Base-by-base conservation (phyloP, 2,888 invertebrate genomes). In the Salticus scenicus region DNA sequence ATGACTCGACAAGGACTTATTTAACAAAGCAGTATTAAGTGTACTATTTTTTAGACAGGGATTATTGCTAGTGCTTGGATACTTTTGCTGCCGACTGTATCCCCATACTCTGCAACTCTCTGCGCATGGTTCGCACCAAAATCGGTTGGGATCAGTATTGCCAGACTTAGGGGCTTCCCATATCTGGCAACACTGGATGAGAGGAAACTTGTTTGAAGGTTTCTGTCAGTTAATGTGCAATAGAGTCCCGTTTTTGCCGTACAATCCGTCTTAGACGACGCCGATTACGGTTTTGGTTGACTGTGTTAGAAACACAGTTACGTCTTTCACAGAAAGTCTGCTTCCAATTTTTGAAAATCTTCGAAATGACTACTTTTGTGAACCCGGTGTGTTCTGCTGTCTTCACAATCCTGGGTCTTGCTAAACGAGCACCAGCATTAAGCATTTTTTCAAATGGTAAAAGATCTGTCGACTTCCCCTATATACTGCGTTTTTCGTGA, bases 371-470 rank as follows among this genome's bases (percentile, higher is more conserved):
- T 24, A 5, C 57, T 57, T 57, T 57, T 57, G 57, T 24, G 57
- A 57, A 57, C 7, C 57, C 24, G 2, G 4, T 20, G 20, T 17
- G 57, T 57, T 57, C 24, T 57, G 20, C 57, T 57, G 57, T 1
- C 12, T 24, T 73, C 12, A 17, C 12, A 8, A 73, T 73, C 73
- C 33, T 31, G 57, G 57, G 33, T 33, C 10, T 33, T 73, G 57
- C 0, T 57, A 73, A 73, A 73, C 31, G 33, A 57, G 33, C 33
- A 10, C 57, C 57, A 51, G 20, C 51, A 57, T 28, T 31, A 73
- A 24, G 31, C 20, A n/a, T 31, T 31, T 57, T 73, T 57, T 31
- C 73, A 73, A 57, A 73, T 17, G 20, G 73, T 17, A n/a, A 20
- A 30, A 73, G 27, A 66, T 66, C 66, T 66, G 30, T 31, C 10